Percentiles rank a stretch among this genome's conserved stretches.
Conservation (phyloP, 1,140 invertebrate genomes). For the Drosophila virilis region DNA sequence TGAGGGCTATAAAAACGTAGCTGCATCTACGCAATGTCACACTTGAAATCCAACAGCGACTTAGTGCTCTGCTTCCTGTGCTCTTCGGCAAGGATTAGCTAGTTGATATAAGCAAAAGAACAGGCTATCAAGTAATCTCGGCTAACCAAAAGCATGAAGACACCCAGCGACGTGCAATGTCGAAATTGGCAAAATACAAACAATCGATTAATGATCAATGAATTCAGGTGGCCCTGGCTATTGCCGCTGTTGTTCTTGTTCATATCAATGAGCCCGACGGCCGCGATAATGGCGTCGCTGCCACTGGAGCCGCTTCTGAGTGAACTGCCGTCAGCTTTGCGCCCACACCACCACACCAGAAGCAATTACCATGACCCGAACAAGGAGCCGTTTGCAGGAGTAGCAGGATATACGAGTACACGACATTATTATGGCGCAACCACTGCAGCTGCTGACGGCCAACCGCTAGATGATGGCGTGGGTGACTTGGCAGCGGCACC, state of each 20-base stretch:
- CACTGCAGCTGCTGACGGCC: constrained; percentile 21
- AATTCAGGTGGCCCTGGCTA: constrained; percentile 42
- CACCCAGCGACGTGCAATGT: constrained; percentile 17
- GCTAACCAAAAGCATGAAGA: constrained; percentile 23
- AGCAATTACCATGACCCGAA: constrained; percentile 62
- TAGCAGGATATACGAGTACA: constrained; percentile 63
- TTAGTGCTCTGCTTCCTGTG: constrained; percentile 22
- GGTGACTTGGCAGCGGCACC: constrained; percentile 62
- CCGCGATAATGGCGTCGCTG: constrained; percentile 40
- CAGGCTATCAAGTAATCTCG: background rate
- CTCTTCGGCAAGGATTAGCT: constrained; percentile 24
- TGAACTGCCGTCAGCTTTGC: constrained; percentile 5
- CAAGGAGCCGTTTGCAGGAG: constrained; percentile 63
- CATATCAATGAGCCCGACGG: constrained; percentile 57
- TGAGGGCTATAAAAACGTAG: constrained; percentile 58
- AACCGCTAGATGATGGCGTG: constrained; percentile 3
- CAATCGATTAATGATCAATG: constrained; percentile 73
- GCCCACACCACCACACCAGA: constrained; percentile 34
- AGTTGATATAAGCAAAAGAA: background rate
- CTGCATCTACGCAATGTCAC: constrained; percentile 41
- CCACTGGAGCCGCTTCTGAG: constrained; percentile 22
- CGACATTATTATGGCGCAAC: constrained; percentile 67
- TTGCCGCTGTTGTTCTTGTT: constrained; percentile 38
- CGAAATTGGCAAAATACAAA: constrained; percentile 36
- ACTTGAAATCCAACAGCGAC: constrained; percentile 44